Percentiles rank a stretch among this genome's conserved stretches.
Evolutionary conservation across 2,797 vertebrate species (phyloP).

Genomic region (Acanthurus tractus): DNA sequence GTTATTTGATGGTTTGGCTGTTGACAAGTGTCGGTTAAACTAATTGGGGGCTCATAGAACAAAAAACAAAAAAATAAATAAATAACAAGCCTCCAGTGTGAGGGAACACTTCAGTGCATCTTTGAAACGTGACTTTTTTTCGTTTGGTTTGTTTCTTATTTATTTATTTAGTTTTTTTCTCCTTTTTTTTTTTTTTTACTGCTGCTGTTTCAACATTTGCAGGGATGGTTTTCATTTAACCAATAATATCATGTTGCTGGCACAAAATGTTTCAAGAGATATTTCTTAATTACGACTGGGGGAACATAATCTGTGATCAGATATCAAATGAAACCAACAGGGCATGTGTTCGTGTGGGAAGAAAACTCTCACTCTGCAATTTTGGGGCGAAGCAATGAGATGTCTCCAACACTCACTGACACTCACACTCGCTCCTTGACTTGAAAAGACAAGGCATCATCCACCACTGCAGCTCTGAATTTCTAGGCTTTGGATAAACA

Average conservation of each 20-base stretch:
- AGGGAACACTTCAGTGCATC: conserved; percentile 57
- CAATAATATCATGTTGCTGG: conserved; percentile 73
- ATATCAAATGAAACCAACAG: conserved; percentile 79
- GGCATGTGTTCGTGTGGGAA: conserved; percentile 74
- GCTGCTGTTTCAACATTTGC: conserved; percentile 53
- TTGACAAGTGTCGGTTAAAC: conserved; percentile 73
- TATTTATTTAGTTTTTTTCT: too few relatives aligned
- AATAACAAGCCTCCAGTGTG: conserved; percentile 28
- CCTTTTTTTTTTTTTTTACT: conserved; percentile 29
- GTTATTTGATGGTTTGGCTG: conserved; percentile 78
- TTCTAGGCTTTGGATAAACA: conserved; percentile 73
- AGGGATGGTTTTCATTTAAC: conserved; percentile 75
- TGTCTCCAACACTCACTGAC: conserved; percentile 68
- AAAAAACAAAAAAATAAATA: conserved; percentile 21
- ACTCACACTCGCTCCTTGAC: conserved; percentile 65
- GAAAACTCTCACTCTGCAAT: conserved; percentile 74
- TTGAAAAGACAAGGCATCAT: conserved; percentile 63
- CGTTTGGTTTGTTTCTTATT: too few relatives aligned
- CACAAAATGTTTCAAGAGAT: conserved; percentile 66
- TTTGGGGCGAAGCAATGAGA: conserved; percentile 75
- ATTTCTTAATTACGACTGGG: conserved; percentile 80
- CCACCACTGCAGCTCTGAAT: conserved; percentile 62
- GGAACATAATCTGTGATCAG: conserved; percentile 82
- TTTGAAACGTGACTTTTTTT: conserved; percentile 59
- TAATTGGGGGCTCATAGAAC: conserved; percentile 53